Evolutionary conservation across 2,113 vertebrate genomes (phyloP), one percentile per base, ranked within the genome.

Genomic region (Octodon degus): DNA sequence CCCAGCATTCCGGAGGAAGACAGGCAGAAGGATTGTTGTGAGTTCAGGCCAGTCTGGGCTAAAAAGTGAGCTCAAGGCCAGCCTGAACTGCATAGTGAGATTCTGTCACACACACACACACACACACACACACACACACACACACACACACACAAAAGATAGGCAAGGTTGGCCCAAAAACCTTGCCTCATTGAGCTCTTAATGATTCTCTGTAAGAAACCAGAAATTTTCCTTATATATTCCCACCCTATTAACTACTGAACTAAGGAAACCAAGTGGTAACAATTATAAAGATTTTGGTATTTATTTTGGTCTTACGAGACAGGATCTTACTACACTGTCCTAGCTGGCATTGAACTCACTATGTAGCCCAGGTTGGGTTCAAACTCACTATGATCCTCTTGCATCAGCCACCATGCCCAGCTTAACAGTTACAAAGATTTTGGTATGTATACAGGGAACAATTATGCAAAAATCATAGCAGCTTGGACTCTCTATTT

Each of bases 221-320:
- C 43, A 83, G 27, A 30, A 47, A 83, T 74, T 86, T 90, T 85
- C 53, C 85, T 92, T 93, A 83, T 55, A 7, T 24, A 63, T 12
- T 47, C 24, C 20, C 50, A 43, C 10, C 10, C 30, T 37, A 95
- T 67, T 17, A 79, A 62, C 53, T 87, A 65, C 84, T 85, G 16
- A 94, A 13, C 76, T 80, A 86, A 83, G 55, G 79, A 88, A 90
- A 93, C 24, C 40, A 88, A 84, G 93, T 55, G 62, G 40, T 22
- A 94, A 95, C 53, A 92, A 87, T 84, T 58, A 76, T 50, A 55
- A 95, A 82, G 34, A 92, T 76, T 87, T 91, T 92, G 58, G 50
- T 77, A 47, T 47, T 77, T 74, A 74, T 25, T 74, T 74, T 76
- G 25, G 43, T 47, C 50, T 79, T 50, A 32, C 4, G 25, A 50